Conservation (phyloP, 53 echinoderm and acorn worm species). For the Pentamera pediparva region DNA sequence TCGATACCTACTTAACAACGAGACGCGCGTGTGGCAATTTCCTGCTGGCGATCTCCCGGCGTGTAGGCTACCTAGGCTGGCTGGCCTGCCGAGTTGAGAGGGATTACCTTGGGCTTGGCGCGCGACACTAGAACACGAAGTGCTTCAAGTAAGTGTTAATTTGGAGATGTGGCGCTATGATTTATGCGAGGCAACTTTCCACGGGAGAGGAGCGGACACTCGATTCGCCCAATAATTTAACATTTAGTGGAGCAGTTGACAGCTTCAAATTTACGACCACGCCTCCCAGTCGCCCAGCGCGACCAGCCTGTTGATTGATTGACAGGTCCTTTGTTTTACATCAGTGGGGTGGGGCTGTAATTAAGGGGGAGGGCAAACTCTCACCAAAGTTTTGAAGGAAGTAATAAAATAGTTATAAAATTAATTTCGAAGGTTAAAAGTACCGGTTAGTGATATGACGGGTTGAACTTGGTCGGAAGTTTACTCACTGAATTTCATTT, state of each 20-base stretch:
- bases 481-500: no score
- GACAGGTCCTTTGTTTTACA: neutral
- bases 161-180: slow-evolving; percentile 30
- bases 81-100: neutral
- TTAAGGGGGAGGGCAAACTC: no score
- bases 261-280: slow-evolving; percentile 22
- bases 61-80: no score
- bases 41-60: slow-evolving; percentile 22
- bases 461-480: no score
- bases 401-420: no score
- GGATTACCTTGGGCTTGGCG: slow-evolving; percentile 24
- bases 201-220: slow-evolving; percentile 13
- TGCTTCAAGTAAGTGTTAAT: slow-evolving; percentile 26
- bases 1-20: slow-evolving; percentile 8
- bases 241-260: slow-evolving; percentile 30
- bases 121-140: no score
- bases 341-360: no score
- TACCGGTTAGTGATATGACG: no score
- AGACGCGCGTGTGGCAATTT: slow-evolving; percentile 17
- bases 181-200: slow-evolving; percentile 28
- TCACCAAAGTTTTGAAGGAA: no score
- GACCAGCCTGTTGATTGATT: neutral
- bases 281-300: neutral
- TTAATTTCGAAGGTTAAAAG: no score
- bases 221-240: slow-evolving; percentile 28